Evolutionary conservation across 1,140 invertebrate species (phyloP), one percentile per base, ranked within the genome.

Genomic region (Acromyrmex heyeri): DNA sequence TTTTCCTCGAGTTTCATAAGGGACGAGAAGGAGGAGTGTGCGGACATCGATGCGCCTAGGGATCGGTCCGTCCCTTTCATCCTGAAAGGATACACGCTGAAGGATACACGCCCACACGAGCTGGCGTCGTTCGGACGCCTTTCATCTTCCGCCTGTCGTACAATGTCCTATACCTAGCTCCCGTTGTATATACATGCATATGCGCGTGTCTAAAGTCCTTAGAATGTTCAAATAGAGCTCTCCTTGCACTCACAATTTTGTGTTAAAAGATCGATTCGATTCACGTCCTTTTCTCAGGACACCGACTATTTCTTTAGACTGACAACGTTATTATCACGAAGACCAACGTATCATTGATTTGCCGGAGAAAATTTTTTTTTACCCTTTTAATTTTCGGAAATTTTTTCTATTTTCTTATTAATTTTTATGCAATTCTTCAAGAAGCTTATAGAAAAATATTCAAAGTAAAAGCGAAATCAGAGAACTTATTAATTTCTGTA

Each of bases 1-100:
- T 83, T 83, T 83, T 73, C 79, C 38, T 62, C 55, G 21, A 55
- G 14, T 75, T 64, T 75, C 55, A 48, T 67, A 34, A 67, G 48
- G 24, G 21, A 69, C 77, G 48, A 55, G 14, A 14, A 61, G n/a
- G 48, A 61, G 48, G 16, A 70, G 64, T 55, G 21, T 69, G 48
- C 61, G 27, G 55, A 24, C 53, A 48, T 7, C 64, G 24, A 48
- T 83, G 64, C 48, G 21, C 48, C 65, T 64, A 61, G 61, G n/a
- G 57, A 55, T 83, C 78, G 87, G 77, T 10, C 53, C 6, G 69
- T 87, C 16, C 64, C 79, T 90, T 90, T 90, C 70, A 90, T 90
- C 89, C 81, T 81, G 24, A 24, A 24, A 24, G 1, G 24, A 24
- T 24, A 24, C 24, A 24, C 72, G 75, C 61, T 65, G 62, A 87